Percentiles rank a stretch among this genome's conserved stretches.
Conservation (phyloP, 1,140 invertebrate species). For the Medauroidea extradentata region DNA sequence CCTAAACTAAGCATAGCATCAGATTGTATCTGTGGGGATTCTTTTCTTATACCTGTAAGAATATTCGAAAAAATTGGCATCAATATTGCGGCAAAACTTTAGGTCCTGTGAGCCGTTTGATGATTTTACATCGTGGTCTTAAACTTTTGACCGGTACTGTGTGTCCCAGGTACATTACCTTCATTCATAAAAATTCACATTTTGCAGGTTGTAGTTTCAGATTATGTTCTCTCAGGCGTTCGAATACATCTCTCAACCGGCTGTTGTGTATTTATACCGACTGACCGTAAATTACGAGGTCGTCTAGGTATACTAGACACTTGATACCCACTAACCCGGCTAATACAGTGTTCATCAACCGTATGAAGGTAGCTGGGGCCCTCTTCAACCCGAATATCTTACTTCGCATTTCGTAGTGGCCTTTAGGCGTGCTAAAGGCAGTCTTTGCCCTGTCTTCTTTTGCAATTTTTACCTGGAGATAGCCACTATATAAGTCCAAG, state of each 20-base stretch:
- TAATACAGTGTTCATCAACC: conserved; percentile 26
- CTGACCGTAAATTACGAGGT: too few relatives aligned
- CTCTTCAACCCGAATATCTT: conserved; percentile 38
- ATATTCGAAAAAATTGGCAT: too few relatives aligned
- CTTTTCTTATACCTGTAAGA: too few relatives aligned
- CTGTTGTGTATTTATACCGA: not conserved
- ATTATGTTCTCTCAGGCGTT: too few relatives aligned
- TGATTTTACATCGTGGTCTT: too few relatives aligned
- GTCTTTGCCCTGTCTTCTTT: conserved; percentile 43
- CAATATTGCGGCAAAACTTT: too few relatives aligned
- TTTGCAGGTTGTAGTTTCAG: conserved; percentile 35
- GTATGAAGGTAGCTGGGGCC: conserved; percentile 34
- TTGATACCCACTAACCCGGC: too few relatives aligned
- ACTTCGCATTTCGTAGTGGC: conserved; percentile 34
- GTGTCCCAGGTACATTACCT: conserved; percentile 29
- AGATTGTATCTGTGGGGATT: too few relatives aligned
- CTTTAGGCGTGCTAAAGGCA: conserved; percentile 38
- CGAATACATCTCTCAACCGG: not conserved
- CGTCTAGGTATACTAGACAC: too few relatives aligned
- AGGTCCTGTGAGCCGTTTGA: too few relatives aligned
- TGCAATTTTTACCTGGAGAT: conserved; percentile 18
- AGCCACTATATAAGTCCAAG: conserved; percentile 39
- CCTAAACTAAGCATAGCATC: too few relatives aligned
- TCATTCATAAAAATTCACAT: conserved; percentile 28
- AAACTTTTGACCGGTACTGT: too few relatives aligned